Base-by-base conservation (phyloP, 2,113 vertebrate species). In the Athene cunicularia region DNA sequence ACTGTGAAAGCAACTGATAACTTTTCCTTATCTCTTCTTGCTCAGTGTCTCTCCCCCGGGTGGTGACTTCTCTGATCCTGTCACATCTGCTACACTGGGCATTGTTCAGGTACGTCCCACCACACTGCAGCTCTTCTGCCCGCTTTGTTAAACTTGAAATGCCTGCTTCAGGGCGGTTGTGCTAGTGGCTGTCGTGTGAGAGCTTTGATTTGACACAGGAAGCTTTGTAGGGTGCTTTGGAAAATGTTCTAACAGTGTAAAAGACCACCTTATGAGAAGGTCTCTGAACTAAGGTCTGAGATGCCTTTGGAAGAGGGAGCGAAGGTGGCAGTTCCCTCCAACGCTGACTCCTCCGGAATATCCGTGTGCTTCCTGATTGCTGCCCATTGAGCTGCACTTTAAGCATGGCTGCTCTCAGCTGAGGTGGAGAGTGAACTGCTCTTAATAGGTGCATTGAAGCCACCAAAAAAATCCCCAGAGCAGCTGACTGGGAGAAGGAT, bases 41-140 rank as follows among this genome's bases (percentile, higher is more conserved):
- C 81, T 72, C 97, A 99, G 99, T 91, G 99, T 99, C 37, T 99
- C 99, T 56, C 99, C 99, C 53, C 99, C 99, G 97, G 99, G 99
- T 97, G 99, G 99, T 95, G 99, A 99, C 96, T 99, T 99, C 98
- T 99, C 99, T 63, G 99, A 99, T 96, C 99, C 99, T 22, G 99
- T 99, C 86, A 99, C 99, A 60, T 99, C 99, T 94, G 99, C 99
- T 91, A 99, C 99, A 9, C 98, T 99, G 88, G 99, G 99, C 95
- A 99, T 99, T 71, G 99, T 99, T 73, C 99, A 99, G 98, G 98
- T 99, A 97, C 0, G 87, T 91, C 62, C 28, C 62, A 50, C 8
- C 9, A 47, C 1, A 0, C 22, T 35, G 64, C 49, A 86, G 83
- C 39, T 85, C 17, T 39, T 82, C 56, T 39, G 6, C 53, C 32